Percentiles rank a stretch among this genome's conserved stretches.
Evolutionary conservation across 2,888 invertebrate species (phyloP).

Genomic region (Bombyx huttoni): DNA sequence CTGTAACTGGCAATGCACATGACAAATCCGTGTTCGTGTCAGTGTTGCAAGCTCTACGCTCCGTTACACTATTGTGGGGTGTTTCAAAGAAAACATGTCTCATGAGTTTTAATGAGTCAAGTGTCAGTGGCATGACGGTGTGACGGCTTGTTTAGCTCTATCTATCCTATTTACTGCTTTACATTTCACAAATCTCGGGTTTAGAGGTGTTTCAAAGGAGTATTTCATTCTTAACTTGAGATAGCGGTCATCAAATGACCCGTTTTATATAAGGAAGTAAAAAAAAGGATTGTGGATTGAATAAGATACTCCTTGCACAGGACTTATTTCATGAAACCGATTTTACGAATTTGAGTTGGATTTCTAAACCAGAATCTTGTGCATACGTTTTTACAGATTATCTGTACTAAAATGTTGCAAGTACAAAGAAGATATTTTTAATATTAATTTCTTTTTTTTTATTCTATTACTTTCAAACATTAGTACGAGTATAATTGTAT

Average conservation of each 20-base stretch:
- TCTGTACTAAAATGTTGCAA: neutral
- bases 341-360: neutral
- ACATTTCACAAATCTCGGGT: constrained; percentile 20
- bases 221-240: constrained; percentile 27
- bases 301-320: constrained; percentile 48
- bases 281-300: constrained; percentile 11
- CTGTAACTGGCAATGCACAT: constrained; percentile 5
- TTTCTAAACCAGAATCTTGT: too few species aligned
- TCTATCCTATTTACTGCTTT: constrained; percentile 24
- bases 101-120: constrained; percentile 21
- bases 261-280: too few species aligned
- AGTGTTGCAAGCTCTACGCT: constrained; percentile 63
- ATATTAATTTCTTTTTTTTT: neutral
- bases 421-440: neutral
- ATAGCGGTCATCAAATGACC: too few species aligned
- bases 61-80: constrained; percentile 39
- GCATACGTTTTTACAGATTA: too few species aligned
- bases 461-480: neutral
- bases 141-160: constrained; percentile 32
- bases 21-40: constrained; percentile 39
- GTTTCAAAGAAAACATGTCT: constrained; percentile 20
- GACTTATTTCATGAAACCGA: constrained; percentile 8
- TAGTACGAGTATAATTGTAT: neutral
- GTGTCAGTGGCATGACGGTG: constrained; percentile 38
- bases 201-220: constrained; percentile 24